Evolutionary conservation across 2,888 invertebrate genomes (phyloP).

Genomic region (Germaria angustata): DNA sequence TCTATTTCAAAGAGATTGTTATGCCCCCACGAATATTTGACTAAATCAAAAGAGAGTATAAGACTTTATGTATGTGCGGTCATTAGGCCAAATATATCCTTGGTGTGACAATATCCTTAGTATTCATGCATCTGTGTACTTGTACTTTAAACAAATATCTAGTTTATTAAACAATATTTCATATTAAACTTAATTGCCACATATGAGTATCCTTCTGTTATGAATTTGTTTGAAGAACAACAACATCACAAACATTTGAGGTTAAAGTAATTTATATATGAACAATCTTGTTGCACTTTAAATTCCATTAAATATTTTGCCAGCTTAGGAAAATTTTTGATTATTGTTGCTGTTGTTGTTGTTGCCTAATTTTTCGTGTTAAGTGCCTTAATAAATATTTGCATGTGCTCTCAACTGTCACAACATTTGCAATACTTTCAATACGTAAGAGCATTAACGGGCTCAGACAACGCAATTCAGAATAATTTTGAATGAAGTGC

Average conservation of each 20-base stretch:
- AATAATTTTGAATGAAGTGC: background rate
- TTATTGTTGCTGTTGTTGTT: constrained; percentile 14
- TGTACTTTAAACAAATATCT: too few species aligned
- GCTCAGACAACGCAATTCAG: constrained; percentile 18
- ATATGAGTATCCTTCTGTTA: background rate
- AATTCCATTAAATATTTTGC: background rate
- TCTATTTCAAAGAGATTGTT: too few species aligned
- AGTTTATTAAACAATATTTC: background rate
- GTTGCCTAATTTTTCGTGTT: constrained; percentile 31
- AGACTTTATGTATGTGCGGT: too few species aligned
- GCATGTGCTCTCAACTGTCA: constrained; percentile 33
- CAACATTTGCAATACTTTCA: constrained; percentile 38
- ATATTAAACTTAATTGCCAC: background rate
- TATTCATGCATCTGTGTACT: too few species aligned
- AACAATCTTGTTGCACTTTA: background rate
- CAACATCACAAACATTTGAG: background rate
- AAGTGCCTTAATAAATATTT: constrained; percentile 46
- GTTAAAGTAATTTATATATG: background rate
- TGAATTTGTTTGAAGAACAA: background rate
- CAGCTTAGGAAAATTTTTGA: background rate
- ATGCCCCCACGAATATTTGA: too few species aligned
- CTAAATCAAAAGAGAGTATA: too few species aligned
- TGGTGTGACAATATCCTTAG: too few species aligned
- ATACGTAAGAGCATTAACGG: constrained; percentile 25
- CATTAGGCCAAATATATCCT: too few species aligned